Percentiles rank a stretch among this genome's conserved stretches.
These are phyloP conservation scores for Drosophila cognata DNA, from an alignment of 2,888 invertebrate genomes.

Conservation along the genomic window DNA sequence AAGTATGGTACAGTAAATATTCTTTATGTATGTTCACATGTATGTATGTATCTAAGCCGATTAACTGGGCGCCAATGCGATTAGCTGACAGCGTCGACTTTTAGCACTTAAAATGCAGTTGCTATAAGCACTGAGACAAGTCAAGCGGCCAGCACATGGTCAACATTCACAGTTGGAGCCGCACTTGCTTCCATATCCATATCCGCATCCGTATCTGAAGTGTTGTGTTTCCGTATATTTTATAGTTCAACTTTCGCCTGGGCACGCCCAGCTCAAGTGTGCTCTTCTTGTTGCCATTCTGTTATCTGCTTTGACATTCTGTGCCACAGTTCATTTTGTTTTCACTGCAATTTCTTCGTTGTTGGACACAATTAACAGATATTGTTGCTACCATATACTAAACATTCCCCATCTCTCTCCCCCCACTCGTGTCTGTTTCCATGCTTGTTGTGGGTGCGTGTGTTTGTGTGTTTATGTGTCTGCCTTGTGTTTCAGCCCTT, in stretches of 20 bases:
- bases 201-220: slow-evolving; percentile 47
- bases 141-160: slow-evolving; percentile 31
- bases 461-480: background rate
- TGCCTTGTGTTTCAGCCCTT: background rate
- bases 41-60: slow-evolving; percentile 54
- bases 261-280: slow-evolving; percentile 42
- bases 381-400: slow-evolving; percentile 41
- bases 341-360: slow-evolving; percentile 76
- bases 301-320: slow-evolving; percentile 59
- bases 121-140: slow-evolving; percentile 21
- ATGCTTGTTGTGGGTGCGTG: slow-evolving; percentile 43
- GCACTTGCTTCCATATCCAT: slow-evolving; percentile 12
- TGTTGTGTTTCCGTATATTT: slow-evolving; percentile 61
- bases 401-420: background rate
- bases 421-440: background rate
- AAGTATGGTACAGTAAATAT: slow-evolving; percentile 6
- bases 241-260: slow-evolving; percentile 62
- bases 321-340: slow-evolving; percentile 70
- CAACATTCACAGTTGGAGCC: slow-evolving; percentile 19
- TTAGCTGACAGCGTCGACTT: slow-evolving; percentile 65
- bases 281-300: slow-evolving; percentile 18
- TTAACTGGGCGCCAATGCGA: slow-evolving; percentile 65
- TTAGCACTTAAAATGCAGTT: slow-evolving; percentile 69
- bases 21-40: background rate
- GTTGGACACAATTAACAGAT: slow-evolving; percentile 79